Evolutionary conservation across 2,797 vertebrate species (phyloP).

Genomic region (Pseudocheirus occidentalis): DNA sequence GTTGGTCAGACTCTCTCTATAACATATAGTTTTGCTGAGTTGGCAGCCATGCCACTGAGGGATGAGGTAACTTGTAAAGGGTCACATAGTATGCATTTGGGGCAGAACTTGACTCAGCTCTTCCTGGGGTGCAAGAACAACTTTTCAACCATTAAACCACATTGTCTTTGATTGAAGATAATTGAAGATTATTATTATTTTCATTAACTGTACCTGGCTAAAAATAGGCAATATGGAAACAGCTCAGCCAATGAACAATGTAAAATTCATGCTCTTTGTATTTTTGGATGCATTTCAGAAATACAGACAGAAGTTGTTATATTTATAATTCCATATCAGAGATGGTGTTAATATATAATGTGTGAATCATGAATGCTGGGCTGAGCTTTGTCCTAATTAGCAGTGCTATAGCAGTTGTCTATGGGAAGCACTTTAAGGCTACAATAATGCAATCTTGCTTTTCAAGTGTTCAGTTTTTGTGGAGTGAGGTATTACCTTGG

Average conservation of each 20-base stretch:
- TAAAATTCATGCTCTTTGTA: constrained; percentile 6
- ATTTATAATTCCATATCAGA: constrained; percentile 60
- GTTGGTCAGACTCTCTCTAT: neutral
- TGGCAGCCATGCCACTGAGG: neutral
- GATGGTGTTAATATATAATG: constrained; percentile 59
- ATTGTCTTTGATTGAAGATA: neutral
- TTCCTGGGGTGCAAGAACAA: neutral
- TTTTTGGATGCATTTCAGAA: constrained; percentile 64
- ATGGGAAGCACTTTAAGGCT: constrained; percentile 37
- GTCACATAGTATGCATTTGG: neutral
- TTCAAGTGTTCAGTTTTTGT: constrained; percentile 17
- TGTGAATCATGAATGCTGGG: constrained; percentile 55
- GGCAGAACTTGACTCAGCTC: neutral
- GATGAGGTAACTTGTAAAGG: neutral
- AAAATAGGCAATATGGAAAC: constrained; percentile 53
- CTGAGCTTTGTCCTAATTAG: constrained; percentile 61
- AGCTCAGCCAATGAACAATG: constrained; percentile 54
- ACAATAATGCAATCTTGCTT: constrained; percentile 33
- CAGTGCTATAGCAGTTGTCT: neutral
- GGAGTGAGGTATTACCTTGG: neutral
- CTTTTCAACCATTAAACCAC: neutral
- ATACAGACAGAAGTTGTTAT: constrained; percentile 56
- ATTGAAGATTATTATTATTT: neutral
- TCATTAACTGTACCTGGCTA: constrained; percentile 33
- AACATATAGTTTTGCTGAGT: neutral